Evolutionary conservation across 2,888 invertebrate genomes (phyloP).

Genomic region (Scaptomyza tumidula): DNA sequence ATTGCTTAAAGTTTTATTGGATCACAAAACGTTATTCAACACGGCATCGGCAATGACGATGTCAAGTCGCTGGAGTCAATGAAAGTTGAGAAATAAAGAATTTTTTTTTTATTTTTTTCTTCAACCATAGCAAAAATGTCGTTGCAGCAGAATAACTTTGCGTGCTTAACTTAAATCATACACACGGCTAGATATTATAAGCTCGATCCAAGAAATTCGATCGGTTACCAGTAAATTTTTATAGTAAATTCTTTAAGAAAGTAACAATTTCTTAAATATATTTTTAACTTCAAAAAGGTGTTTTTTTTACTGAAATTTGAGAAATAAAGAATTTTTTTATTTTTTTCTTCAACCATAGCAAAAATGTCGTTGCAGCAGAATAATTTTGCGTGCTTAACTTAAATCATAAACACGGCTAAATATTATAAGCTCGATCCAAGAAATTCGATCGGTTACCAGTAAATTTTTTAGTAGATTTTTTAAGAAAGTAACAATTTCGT

Average conservation of each 20-base stretch:
- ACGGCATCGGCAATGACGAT: conserved; percentile 57
- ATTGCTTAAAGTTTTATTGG: conserved; percentile 77
- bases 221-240: too few species aligned
- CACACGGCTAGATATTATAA: not conserved
- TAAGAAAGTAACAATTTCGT: too few species aligned
- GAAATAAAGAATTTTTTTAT: conserved; percentile 3
- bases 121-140: conserved; percentile 33
- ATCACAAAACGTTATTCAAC: conserved; percentile 80
- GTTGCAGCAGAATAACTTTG: conserved; percentile 35
- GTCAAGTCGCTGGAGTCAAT: conserved; percentile 58
- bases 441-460: not conserved
- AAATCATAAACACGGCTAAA: conserved; percentile 2
- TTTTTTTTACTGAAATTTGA: too few species aligned
- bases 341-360: conserved; percentile 9
- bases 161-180: conserved; percentile 10
- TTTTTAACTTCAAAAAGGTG: too few species aligned
- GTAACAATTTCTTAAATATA: too few species aligned
- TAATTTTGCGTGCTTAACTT: conserved; percentile 8
- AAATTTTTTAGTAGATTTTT: too few species aligned
- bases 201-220: not conserved
- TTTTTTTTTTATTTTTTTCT: not conserved
- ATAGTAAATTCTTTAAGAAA: too few species aligned
- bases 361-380: conserved; percentile 46
- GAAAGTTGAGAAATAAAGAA: conserved; percentile 52
- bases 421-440: not conserved